Evolutionary conservation across 2,888 invertebrate species (phyloP).

Genomic region (Rotaria magnacalcarata): DNA sequence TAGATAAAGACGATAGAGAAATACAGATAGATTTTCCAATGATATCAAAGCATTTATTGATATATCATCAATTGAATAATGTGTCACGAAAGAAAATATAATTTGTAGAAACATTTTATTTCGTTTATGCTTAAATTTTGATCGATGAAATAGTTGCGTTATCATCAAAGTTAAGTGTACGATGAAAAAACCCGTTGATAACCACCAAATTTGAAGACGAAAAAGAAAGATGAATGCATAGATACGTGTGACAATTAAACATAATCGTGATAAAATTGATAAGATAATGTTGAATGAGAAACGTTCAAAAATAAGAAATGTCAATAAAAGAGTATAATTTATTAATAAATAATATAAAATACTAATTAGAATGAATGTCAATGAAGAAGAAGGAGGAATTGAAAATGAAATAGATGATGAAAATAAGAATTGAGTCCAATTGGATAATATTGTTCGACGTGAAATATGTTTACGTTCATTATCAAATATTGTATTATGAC

Average conservation of each 20-base stretch:
- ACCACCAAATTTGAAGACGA: not conserved
- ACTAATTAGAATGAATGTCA: not conserved
- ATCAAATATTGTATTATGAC: too few species aligned
- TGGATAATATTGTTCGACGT: not conserved
- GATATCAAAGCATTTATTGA: not conserved
- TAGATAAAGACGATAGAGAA: not conserved
- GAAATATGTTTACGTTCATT: not conserved
- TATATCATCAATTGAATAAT: not conserved
- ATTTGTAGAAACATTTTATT: not conserved
- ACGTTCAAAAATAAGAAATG: not conserved
- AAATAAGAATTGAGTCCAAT: not conserved
- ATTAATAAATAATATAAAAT: not conserved
- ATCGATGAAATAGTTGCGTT: not conserved
- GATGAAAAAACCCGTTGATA: not conserved
- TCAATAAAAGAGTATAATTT: not conserved
- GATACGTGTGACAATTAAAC: not conserved
- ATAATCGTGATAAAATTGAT: not conserved
- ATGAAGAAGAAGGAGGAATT: not conserved
- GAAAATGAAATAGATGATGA: not conserved
- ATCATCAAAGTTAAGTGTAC: not conserved
- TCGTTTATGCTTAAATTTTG: conserved; percentile 2
- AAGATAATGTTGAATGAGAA: not conserved
- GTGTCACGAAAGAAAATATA: not conserved
- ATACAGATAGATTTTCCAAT: not conserved
- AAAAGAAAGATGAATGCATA: not conserved